phyloP scores from a whole-genome alignment of 2,113 vertebrate genomes.

The Arothron firmamentum region DNA sequence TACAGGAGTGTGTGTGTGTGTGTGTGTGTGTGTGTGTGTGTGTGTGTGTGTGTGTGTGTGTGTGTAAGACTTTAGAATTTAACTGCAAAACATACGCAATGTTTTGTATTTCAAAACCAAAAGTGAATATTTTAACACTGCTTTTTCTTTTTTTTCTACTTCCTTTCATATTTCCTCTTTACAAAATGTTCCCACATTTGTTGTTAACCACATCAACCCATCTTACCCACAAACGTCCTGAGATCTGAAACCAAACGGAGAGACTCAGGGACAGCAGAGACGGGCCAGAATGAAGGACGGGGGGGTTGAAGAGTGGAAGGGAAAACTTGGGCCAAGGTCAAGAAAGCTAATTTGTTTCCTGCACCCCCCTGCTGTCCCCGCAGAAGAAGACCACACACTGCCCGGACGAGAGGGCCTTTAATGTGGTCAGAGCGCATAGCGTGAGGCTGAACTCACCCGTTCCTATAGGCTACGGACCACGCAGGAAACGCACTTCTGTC shows the following conservation, averaged over 20 bases:
- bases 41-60: no score
- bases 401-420: constrained; percentile 66
- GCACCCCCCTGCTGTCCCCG: constrained; percentile 64
- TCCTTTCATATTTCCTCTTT: constrained; percentile 2
- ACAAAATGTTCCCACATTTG: no score
- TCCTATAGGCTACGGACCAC: constrained; percentile 1
- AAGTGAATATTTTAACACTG: no score
- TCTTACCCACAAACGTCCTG: neutral
- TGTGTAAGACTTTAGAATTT: no score
- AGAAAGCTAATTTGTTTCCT: constrained; percentile 81
- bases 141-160: neutral
- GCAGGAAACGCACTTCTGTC: constrained; percentile 15
- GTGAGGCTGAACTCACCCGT: constrained; percentile 58
- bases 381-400: constrained; percentile 75
- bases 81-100: no score
- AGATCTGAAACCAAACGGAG: constrained; percentile 4
- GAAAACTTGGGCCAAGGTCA: constrained; percentile 78
- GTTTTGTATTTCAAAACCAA: no score
- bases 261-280: constrained; percentile 52
- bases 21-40: no score
- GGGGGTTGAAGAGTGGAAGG: constrained; percentile 54
- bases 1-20: constrained; percentile 1
- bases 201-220: no score
- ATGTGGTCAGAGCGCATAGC: constrained; percentile 64
- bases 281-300: constrained; percentile 61